Conservation (phyloP, 2,797 vertebrate genomes). For the Onychomys arenicola region DNA sequence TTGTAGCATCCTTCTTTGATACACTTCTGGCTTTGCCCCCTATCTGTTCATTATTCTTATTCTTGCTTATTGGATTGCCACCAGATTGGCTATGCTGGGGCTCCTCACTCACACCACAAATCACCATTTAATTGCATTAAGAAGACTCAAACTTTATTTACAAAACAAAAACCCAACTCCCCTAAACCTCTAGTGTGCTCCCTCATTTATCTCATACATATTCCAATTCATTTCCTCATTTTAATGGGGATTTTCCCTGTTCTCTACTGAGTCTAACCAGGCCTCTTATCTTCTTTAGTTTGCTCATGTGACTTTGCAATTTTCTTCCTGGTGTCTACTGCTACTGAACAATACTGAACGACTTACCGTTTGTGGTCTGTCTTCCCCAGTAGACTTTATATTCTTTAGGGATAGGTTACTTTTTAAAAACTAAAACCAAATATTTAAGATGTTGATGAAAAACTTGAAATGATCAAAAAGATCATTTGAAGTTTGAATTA, state of each 20-base stretch:
- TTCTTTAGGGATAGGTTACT: background rate
- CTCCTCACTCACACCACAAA: no score
- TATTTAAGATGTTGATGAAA: constrained; percentile 32
- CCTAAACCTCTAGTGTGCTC: background rate
- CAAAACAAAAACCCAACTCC: background rate
- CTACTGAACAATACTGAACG: background rate
- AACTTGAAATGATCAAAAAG: constrained; percentile 29
- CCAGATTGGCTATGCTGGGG: background rate
- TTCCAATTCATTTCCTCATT: background rate
- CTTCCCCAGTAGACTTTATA: background rate
- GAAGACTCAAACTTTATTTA: background rate
- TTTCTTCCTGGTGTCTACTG: background rate
- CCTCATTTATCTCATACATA: background rate
- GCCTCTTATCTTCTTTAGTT: background rate
- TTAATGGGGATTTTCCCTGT: background rate
- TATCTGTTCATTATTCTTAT: background rate
- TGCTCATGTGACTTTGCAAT: background rate
- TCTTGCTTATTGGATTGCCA: background rate
- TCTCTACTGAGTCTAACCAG: background rate
- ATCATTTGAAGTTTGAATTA: background rate
- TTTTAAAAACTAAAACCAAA: background rate
- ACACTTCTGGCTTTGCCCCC: background rate
- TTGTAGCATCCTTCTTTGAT: background rate
- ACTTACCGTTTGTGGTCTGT: background rate
- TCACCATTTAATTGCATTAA: background rate